These are phyloP conservation scores for Turdus rufiventris DNA, from an alignment of 2,113 vertebrate genomes.

Conservation along the genomic window DNA sequence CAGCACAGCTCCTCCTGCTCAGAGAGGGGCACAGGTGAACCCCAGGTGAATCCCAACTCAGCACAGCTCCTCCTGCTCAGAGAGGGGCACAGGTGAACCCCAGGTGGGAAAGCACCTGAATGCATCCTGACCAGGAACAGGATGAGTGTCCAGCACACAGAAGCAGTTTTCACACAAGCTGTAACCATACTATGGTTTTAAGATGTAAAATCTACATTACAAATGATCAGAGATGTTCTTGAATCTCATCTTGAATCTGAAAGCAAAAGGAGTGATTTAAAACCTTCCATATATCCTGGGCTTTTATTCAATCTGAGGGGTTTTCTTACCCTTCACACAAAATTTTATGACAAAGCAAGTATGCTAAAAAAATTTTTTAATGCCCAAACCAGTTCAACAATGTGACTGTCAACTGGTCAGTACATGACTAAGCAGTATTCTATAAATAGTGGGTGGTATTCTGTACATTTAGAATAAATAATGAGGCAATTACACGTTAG, in stretches of 20 bases:
- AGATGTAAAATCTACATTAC: not conserved
- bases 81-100: not conserved
- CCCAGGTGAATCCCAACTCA: not conserved
- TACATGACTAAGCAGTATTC: not conserved
- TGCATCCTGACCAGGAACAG: accelerated
- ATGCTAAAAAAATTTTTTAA: not conserved
- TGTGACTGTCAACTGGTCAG: not conserved
- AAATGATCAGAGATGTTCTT: not conserved
- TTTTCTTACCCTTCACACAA: not conserved
- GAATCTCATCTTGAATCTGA: too few relatives aligned
- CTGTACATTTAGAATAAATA: not conserved
- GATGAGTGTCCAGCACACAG: accelerated
- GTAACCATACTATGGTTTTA: not conserved
- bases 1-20: not conserved
- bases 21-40: not conserved
- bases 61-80: not conserved
- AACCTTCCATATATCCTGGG: not conserved
- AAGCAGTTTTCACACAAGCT: not conserved
- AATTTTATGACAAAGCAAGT: not conserved
- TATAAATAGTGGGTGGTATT: not conserved
- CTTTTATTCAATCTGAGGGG: not conserved
- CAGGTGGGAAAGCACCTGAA: not conserved
- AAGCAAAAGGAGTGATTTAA: not conserved
- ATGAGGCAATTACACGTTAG: not conserved
- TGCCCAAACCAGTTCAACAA: not conserved